Evolutionary conservation across 2,888 invertebrate genomes (phyloP).

Genomic region (Eupithecia abbreviata): DNA sequence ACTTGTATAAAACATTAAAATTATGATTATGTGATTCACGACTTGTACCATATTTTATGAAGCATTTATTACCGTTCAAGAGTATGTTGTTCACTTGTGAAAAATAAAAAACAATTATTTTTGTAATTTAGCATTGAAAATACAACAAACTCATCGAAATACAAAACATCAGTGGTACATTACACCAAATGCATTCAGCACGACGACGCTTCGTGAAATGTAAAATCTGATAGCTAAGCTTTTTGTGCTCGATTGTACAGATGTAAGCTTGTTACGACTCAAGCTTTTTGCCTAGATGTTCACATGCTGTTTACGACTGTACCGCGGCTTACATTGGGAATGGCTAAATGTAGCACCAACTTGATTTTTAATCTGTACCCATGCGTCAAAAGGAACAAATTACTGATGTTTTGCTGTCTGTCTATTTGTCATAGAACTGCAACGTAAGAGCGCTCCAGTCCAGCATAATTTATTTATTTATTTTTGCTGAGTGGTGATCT

Average conservation of each 20-base stretch:
- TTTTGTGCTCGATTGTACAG: constrained; percentile 42
- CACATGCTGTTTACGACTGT: constrained; percentile 44
- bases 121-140: not conserved
- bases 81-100: too few species aligned
- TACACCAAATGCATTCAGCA: constrained; percentile 7
- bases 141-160: constrained; percentile 11
- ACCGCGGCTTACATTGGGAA: constrained; percentile 11
- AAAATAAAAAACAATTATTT: too few species aligned
- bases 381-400: too few species aligned
- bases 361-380: too few species aligned
- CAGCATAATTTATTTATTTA: too few species aligned
- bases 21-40: not conserved
- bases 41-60: not conserved
- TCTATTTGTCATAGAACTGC: too few species aligned
- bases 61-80: too few species aligned
- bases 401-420: too few species aligned
- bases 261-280: constrained; percentile 40
- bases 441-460: too few species aligned
- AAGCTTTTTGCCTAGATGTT: constrained; percentile 59
- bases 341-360: not conserved
- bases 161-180: constrained; percentile 11
- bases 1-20: not conserved
- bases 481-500: too few species aligned
- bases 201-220: constrained; percentile 61
- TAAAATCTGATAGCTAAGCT: constrained; percentile 63